A percentile compares a stretch with the other conserved stretches of the same genome.
Conservation (phyloP, 1,140 invertebrate species). For the Epicauta chinensis region DNA sequence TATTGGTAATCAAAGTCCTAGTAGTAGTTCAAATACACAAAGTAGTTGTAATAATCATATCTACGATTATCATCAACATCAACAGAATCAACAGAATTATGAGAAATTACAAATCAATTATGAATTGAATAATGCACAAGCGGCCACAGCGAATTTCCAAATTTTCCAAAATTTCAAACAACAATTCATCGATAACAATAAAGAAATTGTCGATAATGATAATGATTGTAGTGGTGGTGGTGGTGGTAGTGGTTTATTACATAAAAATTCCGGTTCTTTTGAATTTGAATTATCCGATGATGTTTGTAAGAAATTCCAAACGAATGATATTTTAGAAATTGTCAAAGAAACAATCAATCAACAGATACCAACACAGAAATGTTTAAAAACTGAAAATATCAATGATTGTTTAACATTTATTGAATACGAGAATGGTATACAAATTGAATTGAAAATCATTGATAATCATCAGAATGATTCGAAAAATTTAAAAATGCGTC, state of each 20-base stretch:
- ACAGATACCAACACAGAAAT: conserved; percentile 68
- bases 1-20: conserved; percentile 38
- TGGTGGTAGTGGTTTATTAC: conserved; percentile 4
- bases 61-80: conserved; percentile 28
- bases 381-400: conserved; percentile 46
- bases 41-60: conserved; percentile 26
- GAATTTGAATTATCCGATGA: conserved; percentile 55
- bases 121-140: conserved; percentile 22
- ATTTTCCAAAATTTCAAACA: conserved; percentile 34
- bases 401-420: conserved; percentile 45
- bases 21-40: conserved; percentile 36
- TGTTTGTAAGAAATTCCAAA: conserved; percentile 69
- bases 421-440: conserved; percentile 77
- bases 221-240: background rate
- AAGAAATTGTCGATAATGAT: background rate
- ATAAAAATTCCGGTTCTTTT: conserved; percentile 35
- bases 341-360: conserved; percentile 75
- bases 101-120: conserved; percentile 28
- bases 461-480: conserved; percentile 57
- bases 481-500: conserved; percentile 81
- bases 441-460: conserved; percentile 80
- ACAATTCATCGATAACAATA: conserved; percentile 2
- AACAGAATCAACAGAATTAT: conserved; percentile 16
- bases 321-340: conserved; percentile 71
- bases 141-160: conserved; percentile 29